Base-by-base conservation (phyloP, 1,140 invertebrate species). In the Oppia nitens region DNA sequence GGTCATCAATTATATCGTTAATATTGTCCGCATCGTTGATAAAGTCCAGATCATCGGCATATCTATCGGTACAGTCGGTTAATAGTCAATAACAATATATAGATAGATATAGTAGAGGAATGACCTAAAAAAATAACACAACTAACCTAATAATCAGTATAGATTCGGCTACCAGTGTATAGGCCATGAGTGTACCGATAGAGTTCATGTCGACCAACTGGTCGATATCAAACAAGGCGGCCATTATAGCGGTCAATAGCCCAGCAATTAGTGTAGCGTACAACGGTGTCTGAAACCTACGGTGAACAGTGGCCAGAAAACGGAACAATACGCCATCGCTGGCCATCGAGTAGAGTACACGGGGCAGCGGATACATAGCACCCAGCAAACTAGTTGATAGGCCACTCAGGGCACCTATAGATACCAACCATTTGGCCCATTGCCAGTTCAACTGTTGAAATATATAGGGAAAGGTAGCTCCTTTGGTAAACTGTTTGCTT, bases 321-420 rank as follows among this genome's bases (percentile, higher is more conserved):
- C 77, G 77, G 69, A 90, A 94, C 65, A 97, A 84, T 9, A 96
- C 78, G 24, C 89, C 87, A 70, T 96, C 92, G 67, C 82, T 81
- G 23, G 89, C 88, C 88, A 95, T 94, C 26, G 88, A 87, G 71
- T 93, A 95, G 4, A 95, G 82, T 61, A 95, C 84, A 62, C 92
- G 78, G 1, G 92, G 91, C 81, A 96, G 84, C 2, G 91, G 90
- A 71, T 93, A 96, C 84, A 95, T 92, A 20, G 86, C 87, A n/a
- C 91, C 91, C 63, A 96, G 87, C 81, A 96, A 66, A 61, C 87
- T 88, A 1, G 84, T 77, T 53, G 78, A 76, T 12, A 88, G 71
- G 3, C 82, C 84, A 59, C 82, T 79, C 14, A 86, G 71, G 0
- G 83, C 85, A 1, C 87, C 88, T 47, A 85, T 71, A 1, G 80